phyloP scores from a whole-genome alignment of 2,888 invertebrate genomes.

The Spisula subtruncata region DNA sequence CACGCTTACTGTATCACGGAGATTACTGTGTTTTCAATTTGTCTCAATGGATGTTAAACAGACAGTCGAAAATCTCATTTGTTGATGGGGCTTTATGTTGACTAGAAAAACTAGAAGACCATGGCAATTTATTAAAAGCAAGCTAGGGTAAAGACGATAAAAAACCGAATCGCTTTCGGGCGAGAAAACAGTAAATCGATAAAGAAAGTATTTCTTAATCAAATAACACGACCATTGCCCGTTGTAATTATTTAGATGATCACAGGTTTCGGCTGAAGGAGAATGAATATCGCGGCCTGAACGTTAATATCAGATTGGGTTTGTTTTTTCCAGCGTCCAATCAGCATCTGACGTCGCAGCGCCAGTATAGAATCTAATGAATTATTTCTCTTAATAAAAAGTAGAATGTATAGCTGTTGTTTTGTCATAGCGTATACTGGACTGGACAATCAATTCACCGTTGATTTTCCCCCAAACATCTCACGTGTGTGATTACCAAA shows the following conservation, averaged over 20 bases:
- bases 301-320: not conserved
- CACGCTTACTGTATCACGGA: not conserved
- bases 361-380: not conserved
- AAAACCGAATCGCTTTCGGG: slow-evolving; percentile 38
- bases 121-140: slow-evolving; percentile 37
- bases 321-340: not conserved
- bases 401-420: not conserved
- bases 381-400: slow-evolving; percentile 19
- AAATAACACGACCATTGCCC: slow-evolving; percentile 51
- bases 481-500: not conserved
- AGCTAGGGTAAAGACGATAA: not conserved
- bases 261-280: not conserved
- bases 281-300: not conserved
- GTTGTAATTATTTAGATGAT: slow-evolving; percentile 42
- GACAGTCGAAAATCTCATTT: slow-evolving; percentile 3
- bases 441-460: slow-evolving; percentile 7
- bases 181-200: slow-evolving; percentile 40
- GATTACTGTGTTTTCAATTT: not conserved
- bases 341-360: not conserved
- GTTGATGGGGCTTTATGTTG: not conserved
- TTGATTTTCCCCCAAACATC: not conserved
- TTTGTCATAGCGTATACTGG: not conserved
- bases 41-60: slow-evolving; percentile 6
- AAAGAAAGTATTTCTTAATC: slow-evolving; percentile 54
- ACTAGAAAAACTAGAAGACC: not conserved